Evolutionary conservation across 2,113 vertebrate genomes (phyloP), one percentile per base, ranked within the genome.

Genomic region (Crotalus helleri): DNA sequence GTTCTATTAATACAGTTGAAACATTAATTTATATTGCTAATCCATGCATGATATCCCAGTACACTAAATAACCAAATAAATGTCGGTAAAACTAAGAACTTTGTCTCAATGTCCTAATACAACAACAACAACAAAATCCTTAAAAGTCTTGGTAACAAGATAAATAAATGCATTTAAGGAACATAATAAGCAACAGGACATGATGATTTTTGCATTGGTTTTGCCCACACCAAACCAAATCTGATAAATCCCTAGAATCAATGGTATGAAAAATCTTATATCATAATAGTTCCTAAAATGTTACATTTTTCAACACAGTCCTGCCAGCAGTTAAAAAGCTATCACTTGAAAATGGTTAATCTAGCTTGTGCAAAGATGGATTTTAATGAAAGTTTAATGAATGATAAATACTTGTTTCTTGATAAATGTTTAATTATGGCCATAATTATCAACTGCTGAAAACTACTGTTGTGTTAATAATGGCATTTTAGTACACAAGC

Each of bases 381-480:
- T 98, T 98, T 98, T 98, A 98, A 98, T 98, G 97, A 98, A 98
- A 98, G 96, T 98, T 98, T 98, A 98, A 98, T 98, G 98, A 98
- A 98, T 98, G 98, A 98, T 98, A 98, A 98, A 98, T 98, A 98
- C 97, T 98, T 95, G 92, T 97, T 98, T 98, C 98, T 98, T 98
- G 97, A 98, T 98, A 98, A 98, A 98, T 98, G 98, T 98, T 98
- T 98, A 98, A 98, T 98, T 98, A 98, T 98, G 98, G 98, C 98
- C 98, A 98, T 98, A 98, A 98, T 98, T 98, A 98, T 98, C 97
- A 98, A 98, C 98, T 98, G 98, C 97, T 98, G 98, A 98, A 98
- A 98, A 98, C 97, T 96, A 98, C 98, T 98, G 98, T 98, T 98
- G 98, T 98, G 98, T 98, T 98, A 98, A 98, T 98, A 98, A 98